Conservation (phyloP, 2,888 invertebrate genomes). For the Miltochrista miniata region DNA sequence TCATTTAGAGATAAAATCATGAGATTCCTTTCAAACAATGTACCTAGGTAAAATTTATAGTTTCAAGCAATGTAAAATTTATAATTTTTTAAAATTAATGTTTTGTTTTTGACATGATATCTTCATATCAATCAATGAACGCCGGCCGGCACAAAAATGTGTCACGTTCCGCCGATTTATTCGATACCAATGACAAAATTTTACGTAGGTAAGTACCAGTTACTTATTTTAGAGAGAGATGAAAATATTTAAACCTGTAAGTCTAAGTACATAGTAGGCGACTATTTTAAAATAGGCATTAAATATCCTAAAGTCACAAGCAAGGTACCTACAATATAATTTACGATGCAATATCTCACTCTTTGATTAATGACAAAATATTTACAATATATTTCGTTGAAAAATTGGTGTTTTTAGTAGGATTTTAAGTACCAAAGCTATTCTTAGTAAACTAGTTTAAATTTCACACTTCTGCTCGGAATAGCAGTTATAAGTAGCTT, state of each 20-base stretch:
- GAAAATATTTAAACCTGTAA: neutral
- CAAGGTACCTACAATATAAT: constrained; percentile 32
- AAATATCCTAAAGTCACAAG: constrained; percentile 30
- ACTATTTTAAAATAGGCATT: constrained; percentile 8
- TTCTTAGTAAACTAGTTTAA: neutral
- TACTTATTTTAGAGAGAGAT: too few relatives aligned
- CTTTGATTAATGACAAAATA: constrained; percentile 36
- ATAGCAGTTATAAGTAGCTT: too few relatives aligned
- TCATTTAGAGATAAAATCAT: constrained; percentile 16
- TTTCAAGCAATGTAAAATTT: too few relatives aligned
- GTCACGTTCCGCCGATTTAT: too few relatives aligned
- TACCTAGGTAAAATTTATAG: too few relatives aligned
- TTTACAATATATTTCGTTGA: constrained; percentile 27
- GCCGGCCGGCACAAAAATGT: too few relatives aligned
- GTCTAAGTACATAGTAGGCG: too few relatives aligned
- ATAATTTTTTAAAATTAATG: too few relatives aligned
- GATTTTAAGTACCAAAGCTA: neutral
- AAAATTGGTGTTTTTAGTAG: constrained; percentile 30
- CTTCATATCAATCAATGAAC: too few relatives aligned
- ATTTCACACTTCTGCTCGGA: too few relatives aligned
- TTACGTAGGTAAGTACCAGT: neutral
- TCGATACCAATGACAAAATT: neutral
- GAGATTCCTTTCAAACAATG: too few relatives aligned
- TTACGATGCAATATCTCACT: constrained; percentile 40
- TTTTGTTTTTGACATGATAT: too few relatives aligned